A percentile compares a stretch with the other conserved stretches of the same genome.
Evolutionary conservation across 2,888 invertebrate species (phyloP).

Genomic region (Euclidia mi): DNA sequence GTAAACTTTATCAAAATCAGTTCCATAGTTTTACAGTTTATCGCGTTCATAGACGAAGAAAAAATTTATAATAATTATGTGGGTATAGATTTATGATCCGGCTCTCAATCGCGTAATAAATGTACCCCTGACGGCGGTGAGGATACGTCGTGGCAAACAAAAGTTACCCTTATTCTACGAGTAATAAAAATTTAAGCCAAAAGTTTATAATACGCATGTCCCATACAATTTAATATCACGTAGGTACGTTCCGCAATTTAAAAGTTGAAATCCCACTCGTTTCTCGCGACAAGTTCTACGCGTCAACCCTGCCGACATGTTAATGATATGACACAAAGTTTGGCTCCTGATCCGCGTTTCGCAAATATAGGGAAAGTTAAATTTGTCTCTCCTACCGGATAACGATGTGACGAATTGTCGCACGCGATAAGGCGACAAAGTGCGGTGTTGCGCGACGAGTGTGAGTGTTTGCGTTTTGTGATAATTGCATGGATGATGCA

Average conservation of each 20-base stretch:
- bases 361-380: conserved; percentile 15
- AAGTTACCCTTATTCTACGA: too few species aligned
- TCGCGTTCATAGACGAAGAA: too few species aligned
- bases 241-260: background rate
- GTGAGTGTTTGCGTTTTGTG: too few species aligned
- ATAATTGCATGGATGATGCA: too few species aligned
- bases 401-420: background rate
- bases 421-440: background rate
- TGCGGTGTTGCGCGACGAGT: background rate
- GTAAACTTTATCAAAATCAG: too few species aligned
- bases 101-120: too few species aligned
- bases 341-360: background rate
- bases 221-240: too few species aligned
- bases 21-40: too few species aligned
- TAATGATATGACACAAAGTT: conserved; percentile 23
- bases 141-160: too few species aligned
- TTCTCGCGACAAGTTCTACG: background rate
- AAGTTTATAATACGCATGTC: conserved; percentile 6
- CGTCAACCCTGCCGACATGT: conserved; percentile 11
- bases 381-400: conserved; percentile 6
- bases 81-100: too few species aligned
- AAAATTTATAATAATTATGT: too few species aligned
- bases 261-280: background rate
- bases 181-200: background rate
- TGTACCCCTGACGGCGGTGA: too few species aligned